Percentiles rank a stretch among this genome's conserved stretches.
Evolutionary conservation across 2,113 vertebrate genomes (phyloP).

Genomic region (Pollimyrus isidori): DNA sequence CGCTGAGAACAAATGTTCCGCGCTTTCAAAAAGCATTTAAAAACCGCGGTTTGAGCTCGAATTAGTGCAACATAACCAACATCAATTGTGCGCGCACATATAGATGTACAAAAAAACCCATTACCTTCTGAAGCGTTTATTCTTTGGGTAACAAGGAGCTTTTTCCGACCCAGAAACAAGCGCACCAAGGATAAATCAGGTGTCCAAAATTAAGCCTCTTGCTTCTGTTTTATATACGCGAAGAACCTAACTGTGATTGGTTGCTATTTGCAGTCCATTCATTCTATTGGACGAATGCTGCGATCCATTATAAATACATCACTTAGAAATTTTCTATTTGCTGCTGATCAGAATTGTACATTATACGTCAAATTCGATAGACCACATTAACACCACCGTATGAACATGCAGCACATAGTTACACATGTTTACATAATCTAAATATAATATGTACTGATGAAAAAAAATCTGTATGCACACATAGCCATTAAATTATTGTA

Average conservation of each 20-base stretch:
- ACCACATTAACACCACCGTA: background rate
- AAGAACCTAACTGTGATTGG: constrained; percentile 56
- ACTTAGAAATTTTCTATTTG: constrained; percentile 23
- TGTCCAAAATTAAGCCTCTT: constrained; percentile 36
- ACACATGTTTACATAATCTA: background rate
- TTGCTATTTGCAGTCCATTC: constrained; percentile 79
- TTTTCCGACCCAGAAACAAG: constrained; percentile 23
- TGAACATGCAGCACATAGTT: background rate
- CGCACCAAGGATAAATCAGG: constrained; percentile 36
- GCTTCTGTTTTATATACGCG: constrained; percentile 58
- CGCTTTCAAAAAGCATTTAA: background rate
- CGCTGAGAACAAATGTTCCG: background rate
- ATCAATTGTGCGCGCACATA: background rate
- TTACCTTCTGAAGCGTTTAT: constrained; percentile 29
- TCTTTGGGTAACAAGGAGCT: constrained; percentile 29
- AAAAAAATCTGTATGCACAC: background rate
- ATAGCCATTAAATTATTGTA: background rate
- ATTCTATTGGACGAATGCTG: constrained; percentile 63
- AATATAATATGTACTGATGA: background rate
- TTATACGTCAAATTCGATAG: background rate
- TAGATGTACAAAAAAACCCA: background rate
- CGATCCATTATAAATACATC: constrained; percentile 22
- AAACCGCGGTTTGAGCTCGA: background rate
- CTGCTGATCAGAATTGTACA: constrained; percentile 24
- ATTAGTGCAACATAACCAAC: background rate